Evolutionary conservation across 2,113 vertebrate species (phyloP).

Genomic region (Neolamprologus devosi): DNA sequence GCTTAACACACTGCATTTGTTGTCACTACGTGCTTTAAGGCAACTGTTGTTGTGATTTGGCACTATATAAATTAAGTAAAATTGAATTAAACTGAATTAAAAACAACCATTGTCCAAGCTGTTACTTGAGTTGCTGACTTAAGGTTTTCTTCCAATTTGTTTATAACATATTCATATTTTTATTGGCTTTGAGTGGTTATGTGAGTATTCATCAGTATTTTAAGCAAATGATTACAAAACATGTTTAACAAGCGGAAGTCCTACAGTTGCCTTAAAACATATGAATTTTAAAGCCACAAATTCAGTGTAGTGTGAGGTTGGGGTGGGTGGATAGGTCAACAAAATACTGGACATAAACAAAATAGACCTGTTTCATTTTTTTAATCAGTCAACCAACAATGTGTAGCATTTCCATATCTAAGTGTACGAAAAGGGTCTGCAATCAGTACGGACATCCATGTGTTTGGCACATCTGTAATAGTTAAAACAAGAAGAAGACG

Average conservation of each 20-base stretch:
- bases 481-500: background rate
- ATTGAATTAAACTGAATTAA: background rate
- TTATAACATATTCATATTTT: background rate
- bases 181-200: background rate
- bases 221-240: background rate
- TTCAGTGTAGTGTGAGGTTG: background rate
- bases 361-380: background rate
- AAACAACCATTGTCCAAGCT: background rate
- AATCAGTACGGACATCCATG: background rate
- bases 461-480: background rate
- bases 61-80: background rate
- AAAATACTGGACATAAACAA: background rate
- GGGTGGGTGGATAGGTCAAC: background rate
- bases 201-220: background rate
- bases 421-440: background rate
- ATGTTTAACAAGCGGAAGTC: fast-evolving
- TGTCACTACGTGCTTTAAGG: background rate
- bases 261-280: background rate
- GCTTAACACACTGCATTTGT: background rate
- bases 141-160: background rate
- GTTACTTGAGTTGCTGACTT: background rate
- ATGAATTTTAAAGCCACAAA: background rate
- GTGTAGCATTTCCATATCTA: background rate
- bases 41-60: background rate
- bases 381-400: background rate